Evolutionary conservation across 2,888 invertebrate species (phyloP).

Genomic region (Aromia moschata): DNA sequence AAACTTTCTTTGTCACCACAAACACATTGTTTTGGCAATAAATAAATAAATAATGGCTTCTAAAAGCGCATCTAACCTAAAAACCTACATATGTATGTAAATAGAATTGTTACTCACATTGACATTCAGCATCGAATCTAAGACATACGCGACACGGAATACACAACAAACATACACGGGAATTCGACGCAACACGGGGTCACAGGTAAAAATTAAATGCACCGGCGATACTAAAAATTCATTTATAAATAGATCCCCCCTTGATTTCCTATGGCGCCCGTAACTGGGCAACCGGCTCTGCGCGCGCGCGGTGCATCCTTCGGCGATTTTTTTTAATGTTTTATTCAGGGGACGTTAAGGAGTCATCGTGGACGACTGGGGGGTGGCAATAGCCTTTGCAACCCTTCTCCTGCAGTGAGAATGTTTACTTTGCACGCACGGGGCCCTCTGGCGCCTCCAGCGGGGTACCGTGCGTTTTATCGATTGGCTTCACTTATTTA

Average conservation of each 20-base stretch:
- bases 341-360: conserved; percentile 6
- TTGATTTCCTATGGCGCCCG: conserved; percentile 32
- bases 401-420: neutral
- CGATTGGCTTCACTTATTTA: too few species aligned
- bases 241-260: conserved; percentile 6
- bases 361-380: neutral
- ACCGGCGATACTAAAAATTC: conserved; percentile 19
- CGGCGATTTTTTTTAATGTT: neutral
- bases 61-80: conserved; percentile 13
- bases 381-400: neutral
- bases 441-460: conserved; percentile 4
- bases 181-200: conserved; percentile 7
- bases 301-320: conserved; percentile 25
- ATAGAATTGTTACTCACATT: too few species aligned
- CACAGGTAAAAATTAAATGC: conserved; percentile 17
- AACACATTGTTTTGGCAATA: too few species aligned
- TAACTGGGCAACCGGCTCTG: conserved; percentile 37
- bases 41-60: too few species aligned
- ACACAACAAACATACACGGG: conserved; percentile 3
- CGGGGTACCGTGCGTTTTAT: neutral
- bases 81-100: conserved; percentile 6
- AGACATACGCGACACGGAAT: neutral
- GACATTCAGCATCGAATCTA: neutral
- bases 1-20: too few species aligned
- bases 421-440: conserved; percentile 5